These are phyloP conservation scores for Hystrix brachyura DNA, from an alignment of 2,113 vertebrate genomes.

Conservation along the genomic window DNA sequence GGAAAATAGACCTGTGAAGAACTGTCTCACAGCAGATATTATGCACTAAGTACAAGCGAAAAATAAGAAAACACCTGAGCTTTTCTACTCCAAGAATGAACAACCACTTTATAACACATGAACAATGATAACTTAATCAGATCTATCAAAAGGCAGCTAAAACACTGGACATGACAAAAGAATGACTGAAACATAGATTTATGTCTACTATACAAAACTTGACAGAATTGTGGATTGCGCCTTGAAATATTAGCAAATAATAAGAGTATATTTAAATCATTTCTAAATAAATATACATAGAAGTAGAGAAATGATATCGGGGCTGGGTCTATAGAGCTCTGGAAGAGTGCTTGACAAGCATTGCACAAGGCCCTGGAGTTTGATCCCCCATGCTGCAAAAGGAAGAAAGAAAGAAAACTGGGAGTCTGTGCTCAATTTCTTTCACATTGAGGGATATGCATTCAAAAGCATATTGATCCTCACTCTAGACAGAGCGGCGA, in stretches of 20 bases:
- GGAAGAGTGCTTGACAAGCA: too few species aligned
- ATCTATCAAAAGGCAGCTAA: not conserved
- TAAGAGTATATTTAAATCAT: not conserved
- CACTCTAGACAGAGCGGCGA: not conserved
- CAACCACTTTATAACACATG: not conserved
- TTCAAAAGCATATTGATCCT: not conserved
- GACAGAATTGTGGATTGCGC: not conserved
- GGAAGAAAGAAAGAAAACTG: not conserved
- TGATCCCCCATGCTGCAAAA: too few species aligned
- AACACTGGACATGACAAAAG: not conserved
- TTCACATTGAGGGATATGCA: not conserved
- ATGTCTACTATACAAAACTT: not conserved
- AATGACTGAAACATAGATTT: not conserved
- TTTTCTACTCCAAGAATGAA: not conserved
- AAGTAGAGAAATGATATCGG: constrained; percentile 30
- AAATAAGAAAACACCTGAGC: not conserved
- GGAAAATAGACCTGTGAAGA: not conserved
- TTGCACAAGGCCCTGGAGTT: not conserved
- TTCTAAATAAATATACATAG: not conserved
- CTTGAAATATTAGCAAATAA: constrained; percentile 48
- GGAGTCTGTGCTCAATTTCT: not conserved
- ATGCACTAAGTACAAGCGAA: not conserved
- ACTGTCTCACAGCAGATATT: not conserved
- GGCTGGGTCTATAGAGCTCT: not conserved
- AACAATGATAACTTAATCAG: not conserved